These are phyloP conservation scores for Acheta domesticus DNA, from an alignment of 2,888 invertebrate species.

Conservation along the genomic window DNA sequence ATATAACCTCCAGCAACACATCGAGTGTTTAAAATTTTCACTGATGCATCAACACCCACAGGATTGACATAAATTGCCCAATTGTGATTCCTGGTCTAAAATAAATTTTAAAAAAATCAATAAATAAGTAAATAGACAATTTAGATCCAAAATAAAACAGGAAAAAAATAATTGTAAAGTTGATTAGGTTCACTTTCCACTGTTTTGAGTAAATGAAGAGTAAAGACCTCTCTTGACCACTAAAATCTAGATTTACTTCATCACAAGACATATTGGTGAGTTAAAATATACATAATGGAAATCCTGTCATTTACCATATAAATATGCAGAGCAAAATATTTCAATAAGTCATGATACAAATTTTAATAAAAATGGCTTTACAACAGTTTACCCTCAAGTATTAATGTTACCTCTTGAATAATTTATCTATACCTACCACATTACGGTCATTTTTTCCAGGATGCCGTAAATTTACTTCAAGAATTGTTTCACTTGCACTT, in stretches of 20 bases:
- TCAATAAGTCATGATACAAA: too few relatives aligned
- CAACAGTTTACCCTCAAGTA: too few relatives aligned
- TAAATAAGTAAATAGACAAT: not conserved
- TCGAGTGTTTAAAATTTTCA: conserved; percentile 71
- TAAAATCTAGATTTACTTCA: too few relatives aligned
- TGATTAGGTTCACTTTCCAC: too few relatives aligned
- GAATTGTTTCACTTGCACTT: conserved; percentile 80
- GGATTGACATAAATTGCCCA: conserved; percentile 92
- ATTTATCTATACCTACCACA: conserved; percentile 54
- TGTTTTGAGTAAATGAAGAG: too few relatives aligned
- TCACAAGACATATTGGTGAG: too few relatives aligned
- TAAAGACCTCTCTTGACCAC: too few relatives aligned
- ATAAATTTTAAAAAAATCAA: conserved; percentile 37
- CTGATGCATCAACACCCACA: conserved; percentile 86
- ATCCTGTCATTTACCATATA: too few relatives aligned
- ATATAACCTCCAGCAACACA: conserved; percentile 89
- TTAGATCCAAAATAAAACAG: not conserved
- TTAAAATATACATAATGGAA: too few relatives aligned
- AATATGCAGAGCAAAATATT: too few relatives aligned
- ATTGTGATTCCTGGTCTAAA: conserved; percentile 74
- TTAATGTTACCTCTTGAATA: not conserved
- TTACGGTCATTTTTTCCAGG: conserved; percentile 83
- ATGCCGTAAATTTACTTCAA: conserved; percentile 86
- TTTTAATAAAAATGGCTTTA: too few relatives aligned
- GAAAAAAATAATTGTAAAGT: too few relatives aligned